phyloP scores from a whole-genome alignment of 2,888 invertebrate species.

The Margaritifera margaritifera region DNA sequence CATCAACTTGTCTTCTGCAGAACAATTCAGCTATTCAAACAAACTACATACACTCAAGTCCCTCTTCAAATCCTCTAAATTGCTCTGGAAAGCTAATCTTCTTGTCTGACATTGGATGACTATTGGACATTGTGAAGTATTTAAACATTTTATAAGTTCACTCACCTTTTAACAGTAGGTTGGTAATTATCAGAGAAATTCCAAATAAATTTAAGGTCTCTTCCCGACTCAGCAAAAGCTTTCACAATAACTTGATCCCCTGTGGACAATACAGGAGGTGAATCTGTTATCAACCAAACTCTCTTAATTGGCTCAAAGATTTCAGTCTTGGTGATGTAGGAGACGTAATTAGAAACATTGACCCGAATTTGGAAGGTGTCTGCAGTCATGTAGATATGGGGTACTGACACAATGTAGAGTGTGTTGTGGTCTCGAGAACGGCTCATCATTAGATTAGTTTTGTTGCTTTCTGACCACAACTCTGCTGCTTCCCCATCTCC shows the following conservation, averaged over 20 bases:
- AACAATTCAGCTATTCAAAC: too few relatives aligned
- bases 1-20: too few relatives aligned
- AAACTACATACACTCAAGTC: too few relatives aligned
- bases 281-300: slow-evolving; percentile 40
- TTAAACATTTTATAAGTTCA: too few relatives aligned
- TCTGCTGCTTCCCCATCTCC: slow-evolving; percentile 46
- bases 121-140: too few relatives aligned
- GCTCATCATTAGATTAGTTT: slow-evolving; percentile 1
- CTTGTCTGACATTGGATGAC: too few relatives aligned
- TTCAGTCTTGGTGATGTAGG: slow-evolving; percentile 25
- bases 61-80: too few relatives aligned
- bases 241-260: slow-evolving; percentile 44
- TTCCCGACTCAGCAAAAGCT: slow-evolving; percentile 54
- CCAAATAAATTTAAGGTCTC: slow-evolving; percentile 61
- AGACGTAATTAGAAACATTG: slow-evolving; percentile 54
- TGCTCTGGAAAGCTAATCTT: too few relatives aligned
- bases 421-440: neutral
- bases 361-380: slow-evolving; percentile 56
- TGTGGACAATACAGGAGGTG: slow-evolving; percentile 36
- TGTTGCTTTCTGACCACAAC: slow-evolving; percentile 11
- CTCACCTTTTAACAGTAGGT: slow-evolving; percentile 18
- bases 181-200: slow-evolving; percentile 45
- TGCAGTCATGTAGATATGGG: slow-evolving; percentile 35
- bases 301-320: slow-evolving; percentile 49
- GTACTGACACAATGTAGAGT: slow-evolving; percentile 12